Conservation (phyloP, 2,113 vertebrate genomes). For the Tylochromis polylepis region DNA sequence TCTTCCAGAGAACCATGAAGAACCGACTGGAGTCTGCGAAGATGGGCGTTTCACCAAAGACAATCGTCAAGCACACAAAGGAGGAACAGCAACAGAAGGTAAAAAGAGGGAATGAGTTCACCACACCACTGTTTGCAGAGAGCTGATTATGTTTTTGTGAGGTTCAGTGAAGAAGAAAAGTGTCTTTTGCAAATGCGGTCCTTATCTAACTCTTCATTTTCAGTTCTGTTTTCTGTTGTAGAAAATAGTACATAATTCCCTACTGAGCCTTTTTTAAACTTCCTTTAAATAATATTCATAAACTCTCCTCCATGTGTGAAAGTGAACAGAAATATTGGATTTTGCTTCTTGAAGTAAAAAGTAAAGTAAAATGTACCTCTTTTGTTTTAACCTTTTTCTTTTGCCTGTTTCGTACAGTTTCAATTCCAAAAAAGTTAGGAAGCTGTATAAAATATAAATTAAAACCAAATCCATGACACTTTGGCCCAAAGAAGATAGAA, state of each 20-base stretch:
- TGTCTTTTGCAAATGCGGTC: not conserved
- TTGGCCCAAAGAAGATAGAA: too few species aligned
- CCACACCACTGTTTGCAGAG: not conserved
- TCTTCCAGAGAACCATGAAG: conserved; percentile 96
- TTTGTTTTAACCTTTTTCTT: too few species aligned
- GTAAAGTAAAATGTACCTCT: too few species aligned
- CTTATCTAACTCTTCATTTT: not conserved
- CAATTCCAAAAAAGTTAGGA: too few species aligned
- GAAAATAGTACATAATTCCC: not conserved
- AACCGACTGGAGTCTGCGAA: conserved; percentile 89
- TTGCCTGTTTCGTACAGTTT: too few species aligned
- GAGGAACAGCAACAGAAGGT: conserved; percentile 82
- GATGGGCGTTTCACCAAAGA: conserved; percentile 81
- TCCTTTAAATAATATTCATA: not conserved
- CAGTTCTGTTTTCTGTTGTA: not conserved
- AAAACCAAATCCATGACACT: too few species aligned
- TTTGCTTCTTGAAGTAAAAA: not conserved
- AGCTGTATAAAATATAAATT: too few species aligned
- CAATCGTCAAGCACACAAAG: conserved; percentile 81
- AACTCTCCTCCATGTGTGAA: not conserved
- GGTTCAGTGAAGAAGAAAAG: not conserved
- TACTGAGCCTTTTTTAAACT: not conserved
- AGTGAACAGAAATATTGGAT: not conserved
- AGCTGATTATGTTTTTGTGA: not conserved
- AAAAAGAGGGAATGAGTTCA: not conserved